phyloP scores from a whole-genome alignment of 2,888 invertebrate genomes.

The Campoplex nolae region DNA sequence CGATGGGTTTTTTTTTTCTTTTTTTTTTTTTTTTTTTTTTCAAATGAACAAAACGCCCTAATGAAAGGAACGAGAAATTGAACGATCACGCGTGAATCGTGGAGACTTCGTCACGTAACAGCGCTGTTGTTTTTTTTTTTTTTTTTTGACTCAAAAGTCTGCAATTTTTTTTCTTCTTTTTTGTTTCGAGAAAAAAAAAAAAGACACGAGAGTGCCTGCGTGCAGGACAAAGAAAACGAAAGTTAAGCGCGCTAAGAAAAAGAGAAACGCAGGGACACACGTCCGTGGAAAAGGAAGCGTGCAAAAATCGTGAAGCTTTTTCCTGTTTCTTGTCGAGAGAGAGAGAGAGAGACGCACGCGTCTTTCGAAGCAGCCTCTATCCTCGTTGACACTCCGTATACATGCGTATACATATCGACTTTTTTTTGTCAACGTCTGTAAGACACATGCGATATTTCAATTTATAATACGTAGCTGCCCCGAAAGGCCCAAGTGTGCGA shows the following conservation, averaged over 20 bases:
- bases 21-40: neutral
- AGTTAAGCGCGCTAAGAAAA: neutral
- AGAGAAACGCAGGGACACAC: constrained; percentile 2
- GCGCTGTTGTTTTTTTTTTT: neutral
- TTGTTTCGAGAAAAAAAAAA: neutral
- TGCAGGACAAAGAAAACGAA: constrained; percentile 25
- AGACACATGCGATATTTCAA: constrained; percentile 64
- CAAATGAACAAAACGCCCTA: neutral
- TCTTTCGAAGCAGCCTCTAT: neutral
- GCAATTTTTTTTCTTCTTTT: neutral
- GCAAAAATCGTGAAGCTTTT: constrained; percentile 51
- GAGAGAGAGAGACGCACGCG: neutral
- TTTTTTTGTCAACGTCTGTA: constrained; percentile 58
- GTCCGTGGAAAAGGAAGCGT: constrained; percentile 6
- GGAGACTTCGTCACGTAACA: neutral
- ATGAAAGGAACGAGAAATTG: neutral
- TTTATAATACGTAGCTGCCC: constrained; percentile 28
- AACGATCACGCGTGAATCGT: neutral
- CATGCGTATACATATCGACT: neutral
- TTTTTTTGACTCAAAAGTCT: neutral
- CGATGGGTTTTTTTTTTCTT: no score
- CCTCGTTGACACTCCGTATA: neutral
- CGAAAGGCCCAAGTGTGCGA: constrained; percentile 61
- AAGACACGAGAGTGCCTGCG: neutral
- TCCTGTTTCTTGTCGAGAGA: constrained; percentile 17